Percentiles rank a stretch among this genome's conserved stretches.
These are phyloP conservation scores for Borostomias antarcticus DNA, from an alignment of 2,797 vertebrate genomes.

Conservation along the genomic window DNA sequence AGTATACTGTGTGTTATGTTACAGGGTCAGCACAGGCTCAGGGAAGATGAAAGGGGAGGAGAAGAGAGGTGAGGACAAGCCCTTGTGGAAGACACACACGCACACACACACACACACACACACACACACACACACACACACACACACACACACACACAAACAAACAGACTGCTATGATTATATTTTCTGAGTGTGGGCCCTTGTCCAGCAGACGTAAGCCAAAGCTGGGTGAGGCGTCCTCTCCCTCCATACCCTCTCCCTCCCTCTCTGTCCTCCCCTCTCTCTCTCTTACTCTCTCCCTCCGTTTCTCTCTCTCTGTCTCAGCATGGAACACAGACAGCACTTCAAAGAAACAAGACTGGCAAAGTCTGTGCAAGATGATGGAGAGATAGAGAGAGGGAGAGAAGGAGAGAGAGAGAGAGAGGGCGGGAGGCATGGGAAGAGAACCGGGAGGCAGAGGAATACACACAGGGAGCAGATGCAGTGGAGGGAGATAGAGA, in stretches of 20 bases:
- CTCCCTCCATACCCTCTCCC: neutral
- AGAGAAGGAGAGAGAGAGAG: slow-evolving; percentile 56
- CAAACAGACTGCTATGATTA: slow-evolving; percentile 40
- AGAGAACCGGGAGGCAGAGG: no score
- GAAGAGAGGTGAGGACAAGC: no score
- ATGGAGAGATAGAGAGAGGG: no score
- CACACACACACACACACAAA: neutral
- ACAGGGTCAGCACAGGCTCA: no score
- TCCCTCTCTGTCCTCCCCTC: neutral
- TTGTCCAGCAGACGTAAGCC: slow-evolving; percentile 19
- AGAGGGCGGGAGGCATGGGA: slow-evolving; percentile 45
- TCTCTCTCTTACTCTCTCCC: neutral
- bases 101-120: neutral
- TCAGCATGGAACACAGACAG: slow-evolving; percentile 60
- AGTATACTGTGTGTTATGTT: no score
- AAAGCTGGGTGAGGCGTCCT: slow-evolving; percentile 29
- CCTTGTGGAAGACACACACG: neutral
- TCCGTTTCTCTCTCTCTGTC: neutral
- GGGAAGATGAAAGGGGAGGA: no score
- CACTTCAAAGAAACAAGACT: slow-evolving; percentile 67
- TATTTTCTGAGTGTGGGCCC: slow-evolving; percentile 27
- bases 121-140: no score
- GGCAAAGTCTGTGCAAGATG: slow-evolving; percentile 59
- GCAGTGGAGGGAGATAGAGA: no score
- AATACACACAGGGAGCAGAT: no score